Conservation (phyloP, 2,113 vertebrate genomes). For the Malurus alboscapulatus region DNA sequence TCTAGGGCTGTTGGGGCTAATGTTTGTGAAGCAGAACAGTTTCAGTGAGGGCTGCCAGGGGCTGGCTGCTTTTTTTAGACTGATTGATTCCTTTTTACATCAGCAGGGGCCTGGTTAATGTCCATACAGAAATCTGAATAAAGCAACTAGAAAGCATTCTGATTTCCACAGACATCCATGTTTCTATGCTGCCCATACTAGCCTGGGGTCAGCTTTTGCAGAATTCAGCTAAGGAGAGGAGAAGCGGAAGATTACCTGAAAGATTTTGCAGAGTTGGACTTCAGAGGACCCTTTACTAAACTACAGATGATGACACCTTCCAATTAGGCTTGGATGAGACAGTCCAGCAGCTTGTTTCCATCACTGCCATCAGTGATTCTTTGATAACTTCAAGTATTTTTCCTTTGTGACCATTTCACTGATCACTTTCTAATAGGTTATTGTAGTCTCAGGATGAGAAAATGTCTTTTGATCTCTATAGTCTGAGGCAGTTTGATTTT, state of each 20-base stretch:
- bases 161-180: neutral
- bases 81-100: constrained; percentile 31
- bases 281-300: neutral
- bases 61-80: constrained; percentile 29
- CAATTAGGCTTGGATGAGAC: neutral
- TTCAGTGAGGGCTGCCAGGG: constrained; percentile 39
- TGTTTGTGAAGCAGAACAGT: constrained; percentile 30
- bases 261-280: neutral
- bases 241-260: neutral
- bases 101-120: constrained; percentile 11
- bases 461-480: neutral
- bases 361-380: neutral
- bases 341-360: neutral
- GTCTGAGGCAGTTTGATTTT: neutral
- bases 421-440: neutral
- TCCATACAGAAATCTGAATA: constrained; percentile 20
- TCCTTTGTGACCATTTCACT: neutral
- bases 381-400: neutral
- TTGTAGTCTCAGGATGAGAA: neutral
- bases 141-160: neutral
- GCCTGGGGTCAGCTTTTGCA: neutral
- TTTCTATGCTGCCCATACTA: neutral
- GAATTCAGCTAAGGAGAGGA: neutral
- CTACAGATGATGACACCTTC: neutral
- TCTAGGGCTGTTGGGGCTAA: constrained; percentile 4